These are phyloP conservation scores for Cyphomyrus plagiostoma DNA, from an alignment of 2,113 vertebrate species.

Conservation along the genomic window DNA sequence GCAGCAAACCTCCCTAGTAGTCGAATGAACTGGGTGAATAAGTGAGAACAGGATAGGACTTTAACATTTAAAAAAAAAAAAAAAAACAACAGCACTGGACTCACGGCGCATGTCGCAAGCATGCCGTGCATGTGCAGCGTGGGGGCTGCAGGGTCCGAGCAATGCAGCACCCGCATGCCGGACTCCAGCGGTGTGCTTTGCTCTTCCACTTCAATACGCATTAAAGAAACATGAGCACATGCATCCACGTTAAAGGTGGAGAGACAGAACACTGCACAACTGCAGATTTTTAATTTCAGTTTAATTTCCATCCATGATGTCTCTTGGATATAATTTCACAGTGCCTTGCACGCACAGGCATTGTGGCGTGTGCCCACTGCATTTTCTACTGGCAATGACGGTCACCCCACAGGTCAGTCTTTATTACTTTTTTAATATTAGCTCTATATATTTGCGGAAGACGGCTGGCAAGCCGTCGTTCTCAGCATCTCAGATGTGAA, in stretches of 20 bases:
- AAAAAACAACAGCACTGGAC: not conserved
- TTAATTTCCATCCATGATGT: not conserved
- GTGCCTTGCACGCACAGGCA: not conserved
- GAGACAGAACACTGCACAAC: not conserved
- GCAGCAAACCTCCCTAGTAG: not conserved
- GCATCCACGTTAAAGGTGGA: not conserved
- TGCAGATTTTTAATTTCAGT: slow-evolving; percentile 5
- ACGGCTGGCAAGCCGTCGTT: slow-evolving; percentile 11
- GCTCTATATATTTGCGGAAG: slow-evolving; percentile 33
- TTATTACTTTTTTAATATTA: slow-evolving; percentile 46
- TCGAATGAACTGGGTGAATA: not conserved
- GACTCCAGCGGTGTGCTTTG: not conserved
- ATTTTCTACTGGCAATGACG: slow-evolving; percentile 28
- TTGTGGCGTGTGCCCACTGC: not conserved
- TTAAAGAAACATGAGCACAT: not conserved
- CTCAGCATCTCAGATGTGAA: slow-evolving; percentile 11
- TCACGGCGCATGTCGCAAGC: not conserved
- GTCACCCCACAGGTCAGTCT: slow-evolving; percentile 37
- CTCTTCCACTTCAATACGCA: not conserved
- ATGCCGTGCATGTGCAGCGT: not conserved
- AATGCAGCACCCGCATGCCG: not conserved
- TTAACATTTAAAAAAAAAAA: not conserved
- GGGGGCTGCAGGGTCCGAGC: not conserved
- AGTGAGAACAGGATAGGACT: not conserved
- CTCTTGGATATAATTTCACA: slow-evolving; percentile 13